These are phyloP conservation scores for Corythaeola cristata DNA, from an alignment of 2,113 vertebrate species.

Conservation along the genomic window DNA sequence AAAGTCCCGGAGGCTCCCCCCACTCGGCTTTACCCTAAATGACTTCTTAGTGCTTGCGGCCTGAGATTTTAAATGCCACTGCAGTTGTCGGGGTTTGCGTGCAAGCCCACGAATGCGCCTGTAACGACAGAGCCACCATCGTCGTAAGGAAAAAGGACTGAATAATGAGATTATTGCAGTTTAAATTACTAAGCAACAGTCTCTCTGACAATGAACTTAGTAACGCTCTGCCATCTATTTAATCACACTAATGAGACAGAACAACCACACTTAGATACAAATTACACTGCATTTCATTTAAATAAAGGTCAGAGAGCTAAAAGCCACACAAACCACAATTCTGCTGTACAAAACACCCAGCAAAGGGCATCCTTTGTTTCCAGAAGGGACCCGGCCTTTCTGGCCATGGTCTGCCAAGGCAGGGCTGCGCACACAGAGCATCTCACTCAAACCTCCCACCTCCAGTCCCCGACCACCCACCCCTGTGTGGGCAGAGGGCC, in stretches of 20 bases:
- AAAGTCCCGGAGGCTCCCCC: background rate
- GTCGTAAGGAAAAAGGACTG: background rate
- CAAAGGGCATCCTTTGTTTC: background rate
- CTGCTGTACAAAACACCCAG: background rate
- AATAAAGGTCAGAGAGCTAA: slow-evolving; percentile 27
- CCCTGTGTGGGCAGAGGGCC: background rate
- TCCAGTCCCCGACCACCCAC: fast-evolving
- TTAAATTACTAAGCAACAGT: slow-evolving; percentile 49
- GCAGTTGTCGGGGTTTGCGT: background rate
- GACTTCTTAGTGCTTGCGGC: background rate
- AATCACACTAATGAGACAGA: slow-evolving; percentile 44
- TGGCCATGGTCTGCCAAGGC: background rate
- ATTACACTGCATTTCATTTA: slow-evolving; percentile 44
- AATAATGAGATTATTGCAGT: slow-evolving; percentile 14
- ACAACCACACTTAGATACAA: background rate
- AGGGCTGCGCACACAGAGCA: background rate
- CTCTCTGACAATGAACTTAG: slow-evolving; percentile 35
- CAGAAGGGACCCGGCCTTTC: background rate
- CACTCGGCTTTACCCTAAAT: background rate
- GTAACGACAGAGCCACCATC: background rate
- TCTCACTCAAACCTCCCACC: background rate
- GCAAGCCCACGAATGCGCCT: background rate
- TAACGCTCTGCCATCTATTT: background rate
- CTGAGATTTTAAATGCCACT: background rate
- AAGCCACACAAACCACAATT: background rate